Evolutionary conservation across 2,888 invertebrate genomes (phyloP), one percentile per base, ranked within the genome.

Genomic region (Carcina quercana): DNA sequence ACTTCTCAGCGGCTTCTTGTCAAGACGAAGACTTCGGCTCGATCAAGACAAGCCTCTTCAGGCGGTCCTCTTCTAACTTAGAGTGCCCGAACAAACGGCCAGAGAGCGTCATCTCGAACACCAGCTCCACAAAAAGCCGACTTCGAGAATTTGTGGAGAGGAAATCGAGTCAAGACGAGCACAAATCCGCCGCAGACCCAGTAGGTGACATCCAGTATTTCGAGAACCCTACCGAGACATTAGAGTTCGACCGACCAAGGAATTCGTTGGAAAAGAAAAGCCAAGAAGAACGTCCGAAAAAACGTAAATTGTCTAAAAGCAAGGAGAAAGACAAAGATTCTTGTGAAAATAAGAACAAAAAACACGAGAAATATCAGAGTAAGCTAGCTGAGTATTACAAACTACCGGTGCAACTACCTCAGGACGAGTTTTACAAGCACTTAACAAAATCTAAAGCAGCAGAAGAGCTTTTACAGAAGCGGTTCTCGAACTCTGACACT

Each of bases 1-100:
- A 80, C 54, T 79, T 79, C 76, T 80, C 79, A 75, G 69, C 80
- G 75, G 78, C 79, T 78, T 84, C 82, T 76, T 82, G 79, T 78
- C 75, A 80, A 61, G 80, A 82, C 73, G 83, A 82, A 61, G 82
- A 82, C 64, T 79, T 79, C 60, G 78, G 78, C 47, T 82, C 82
- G 57, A 80, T 82, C 47, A 83, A 80, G 67, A 82, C 80, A 56
- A 80, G 78, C 63, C 73, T 83, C 42, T 83, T 83, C 50, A 73
- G 80, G 59, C 62, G 84, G 51, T 80, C 84, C 33, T 74, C 82
- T 30, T 80, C 83, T 20, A 83, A 73, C 43, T 74, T 79, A 49
- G 84, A 84, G 51, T 71, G 65, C 49, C 63, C 71, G 28, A 8
- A 11, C 24, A 60, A 74, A 61, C 65, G 80, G 44, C 80, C 82